Percentiles rank a stretch among this genome's conserved stretches.
Evolutionary conservation across 1,140 invertebrate species (phyloP).

Genomic region (Danaus plexippus): DNA sequence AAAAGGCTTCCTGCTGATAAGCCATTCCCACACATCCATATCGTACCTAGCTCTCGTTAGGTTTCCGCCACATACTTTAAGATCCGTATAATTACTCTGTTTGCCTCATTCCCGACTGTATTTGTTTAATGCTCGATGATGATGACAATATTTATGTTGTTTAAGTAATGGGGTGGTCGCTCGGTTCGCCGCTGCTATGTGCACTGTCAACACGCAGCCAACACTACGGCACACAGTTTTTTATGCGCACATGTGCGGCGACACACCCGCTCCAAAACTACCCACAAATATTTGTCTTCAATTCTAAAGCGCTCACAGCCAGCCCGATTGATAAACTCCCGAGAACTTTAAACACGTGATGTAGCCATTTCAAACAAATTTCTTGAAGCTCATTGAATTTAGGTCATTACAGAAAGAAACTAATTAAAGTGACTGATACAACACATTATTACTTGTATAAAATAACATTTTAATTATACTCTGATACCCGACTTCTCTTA

Average conservation of each 20-base stretch:
- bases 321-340: constrained; percentile 41
- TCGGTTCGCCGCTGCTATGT: constrained; percentile 53
- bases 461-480: no score
- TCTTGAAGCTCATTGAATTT: no score
- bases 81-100: background rate
- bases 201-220: constrained; percentile 58
- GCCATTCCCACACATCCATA: constrained; percentile 10
- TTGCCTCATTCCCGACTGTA: constrained; percentile 8
- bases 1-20: constrained; percentile 57
- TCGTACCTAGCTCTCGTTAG: no score
- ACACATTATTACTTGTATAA: no score
- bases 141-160: constrained; percentile 36
- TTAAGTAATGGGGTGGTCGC: constrained; percentile 50
- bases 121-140: constrained; percentile 32
- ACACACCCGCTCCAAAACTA: constrained; percentile 48
- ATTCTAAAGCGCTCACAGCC: constrained; percentile 60
- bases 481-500: no score
- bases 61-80: constrained; percentile 4
- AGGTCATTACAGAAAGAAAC: no score
- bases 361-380: no score
- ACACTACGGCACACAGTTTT: constrained; percentile 56
- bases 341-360: constrained; percentile 6
- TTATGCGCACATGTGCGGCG: constrained; percentile 57
- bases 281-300: constrained; percentile 66
- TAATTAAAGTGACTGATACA: no score